A percentile compares a stretch with the other conserved stretches of the same genome.
phyloP scores from a whole-genome alignment of 1,140 invertebrate genomes.

The Oscheius sp. region DNA sequence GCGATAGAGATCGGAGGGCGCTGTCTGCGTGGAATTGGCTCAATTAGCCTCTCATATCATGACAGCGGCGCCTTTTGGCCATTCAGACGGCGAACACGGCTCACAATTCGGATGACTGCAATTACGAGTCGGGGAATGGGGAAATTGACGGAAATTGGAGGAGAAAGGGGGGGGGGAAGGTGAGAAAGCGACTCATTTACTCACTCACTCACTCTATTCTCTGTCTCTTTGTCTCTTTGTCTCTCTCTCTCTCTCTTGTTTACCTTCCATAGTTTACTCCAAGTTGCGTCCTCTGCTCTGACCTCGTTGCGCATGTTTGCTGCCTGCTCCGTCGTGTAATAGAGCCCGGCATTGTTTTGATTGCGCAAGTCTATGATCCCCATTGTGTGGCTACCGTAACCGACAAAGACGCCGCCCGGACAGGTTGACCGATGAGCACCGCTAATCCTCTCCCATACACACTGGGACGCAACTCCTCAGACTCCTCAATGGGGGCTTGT shows the following conservation, averaged over 20 bases:
- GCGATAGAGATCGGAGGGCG: too few species aligned
- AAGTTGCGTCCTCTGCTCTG: too few species aligned
- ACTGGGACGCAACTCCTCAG: background rate
- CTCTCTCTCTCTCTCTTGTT: too few species aligned
- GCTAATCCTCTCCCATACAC: too few species aligned
- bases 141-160: background rate
- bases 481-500: background rate
- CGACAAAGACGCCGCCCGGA: background rate
- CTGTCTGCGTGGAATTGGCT: background rate
- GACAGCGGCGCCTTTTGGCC: background rate
- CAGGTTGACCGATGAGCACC: conserved; percentile 1
- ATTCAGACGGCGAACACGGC: background rate
- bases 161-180: conserved; percentile 1
- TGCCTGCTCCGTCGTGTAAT: too few species aligned
- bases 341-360: conserved; percentile 10
- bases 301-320: too few species aligned
- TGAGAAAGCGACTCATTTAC: too few species aligned
- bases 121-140: too few species aligned
- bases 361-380: background rate
- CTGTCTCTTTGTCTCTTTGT: too few species aligned
- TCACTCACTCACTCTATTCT: too few species aligned
- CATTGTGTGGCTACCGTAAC: background rate
- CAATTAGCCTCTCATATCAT: conserved; percentile 7
- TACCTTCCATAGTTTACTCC: too few species aligned
- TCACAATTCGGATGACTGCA: too few species aligned